phyloP scores from a whole-genome alignment of 2,113 vertebrate species.

The Osmerus eperlanus region DNA sequence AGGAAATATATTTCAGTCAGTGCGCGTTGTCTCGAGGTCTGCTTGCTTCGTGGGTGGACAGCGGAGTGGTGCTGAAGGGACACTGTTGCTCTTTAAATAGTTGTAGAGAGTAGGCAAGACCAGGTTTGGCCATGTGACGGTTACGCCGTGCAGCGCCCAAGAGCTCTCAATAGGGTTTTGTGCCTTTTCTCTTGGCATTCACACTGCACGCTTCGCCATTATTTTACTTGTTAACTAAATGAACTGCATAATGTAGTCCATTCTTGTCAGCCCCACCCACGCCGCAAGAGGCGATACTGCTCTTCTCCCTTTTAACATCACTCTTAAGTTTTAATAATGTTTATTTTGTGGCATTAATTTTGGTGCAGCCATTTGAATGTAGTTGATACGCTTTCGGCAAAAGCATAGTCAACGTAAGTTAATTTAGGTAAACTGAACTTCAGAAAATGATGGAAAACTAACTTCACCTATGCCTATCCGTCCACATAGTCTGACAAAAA shows the following conservation, averaged over 20 bases:
- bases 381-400: too few species aligned
- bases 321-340: constrained; percentile 65
- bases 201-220: constrained; percentile 98
- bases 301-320: constrained; percentile 84
- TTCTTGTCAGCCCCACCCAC: constrained; percentile 99
- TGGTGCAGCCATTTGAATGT: too few species aligned
- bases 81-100: constrained; percentile 85
- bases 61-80: constrained; percentile 93
- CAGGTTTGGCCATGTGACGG: constrained; percentile 87
- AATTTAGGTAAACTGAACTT: too few species aligned
- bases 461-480: too few species aligned
- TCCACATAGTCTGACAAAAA: too few species aligned
- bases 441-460: too few species aligned
- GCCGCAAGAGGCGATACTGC: constrained; percentile 85
- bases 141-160: constrained; percentile 80
- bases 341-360: too few species aligned
- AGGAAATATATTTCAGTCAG: constrained; percentile 27
- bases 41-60: constrained; percentile 79
- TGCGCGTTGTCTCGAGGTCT: constrained; percentile 17
- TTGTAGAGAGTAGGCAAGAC: constrained; percentile 48
- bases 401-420: too few species aligned
- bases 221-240: constrained; percentile 99
- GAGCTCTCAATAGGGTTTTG: constrained; percentile 97
- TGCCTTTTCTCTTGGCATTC: constrained; percentile 97
- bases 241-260: constrained; percentile 99